Base-by-base conservation (phyloP, 23 tunicate genomes). In the Trididemnum miniatum region DNA sequence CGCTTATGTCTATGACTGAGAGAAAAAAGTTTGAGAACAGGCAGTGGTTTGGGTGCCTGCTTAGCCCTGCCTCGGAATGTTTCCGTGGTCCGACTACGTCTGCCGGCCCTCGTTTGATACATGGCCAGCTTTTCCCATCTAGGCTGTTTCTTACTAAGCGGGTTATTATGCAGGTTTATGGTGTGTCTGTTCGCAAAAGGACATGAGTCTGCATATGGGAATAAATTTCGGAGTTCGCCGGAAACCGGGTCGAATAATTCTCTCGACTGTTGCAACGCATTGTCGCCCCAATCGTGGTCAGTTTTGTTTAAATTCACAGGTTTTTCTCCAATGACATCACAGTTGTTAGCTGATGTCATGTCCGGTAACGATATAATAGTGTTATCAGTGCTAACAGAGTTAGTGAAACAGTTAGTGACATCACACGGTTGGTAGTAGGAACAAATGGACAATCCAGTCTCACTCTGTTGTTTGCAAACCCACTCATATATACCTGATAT, bases 401-500 rank as follows among this genome's bases (percentile, higher is more conserved):
- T 62, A 24, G 38, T 31, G 5, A n/a, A 38, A 30, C 2, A 4
- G 38, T 67, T 33, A 73, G 27, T 39, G 29, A 3, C 27, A 2
- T 37, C 31, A 27, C 32, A 37, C 36, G 67, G 30, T 2, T 84
- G 65, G 60, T 69, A 79, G 57, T 86, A 86, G 28, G 73, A 79
- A 34, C 57, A 39, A 25, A 86, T 80, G 1, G 80, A 69, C 64
- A 90, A 84, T 27, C 95, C 95, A 78, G 80, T 89, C 60, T 77
- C 87, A 77, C 38, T 51, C 76, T 82, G 87, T 33, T 82, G 83
- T 33, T 85, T 67, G 52, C 36, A 28, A 28, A 86, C 35, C 97
- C 84, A 86, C 83, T 91, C 90, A 74, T 81, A 82, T 44, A 91
- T 91, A 91, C 97, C 97, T 91, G 97, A 86, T 24, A 86, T 82